Evolutionary conservation across 2,797 vertebrate species (phyloP).

Genomic region (Oryzias sinensis): DNA sequence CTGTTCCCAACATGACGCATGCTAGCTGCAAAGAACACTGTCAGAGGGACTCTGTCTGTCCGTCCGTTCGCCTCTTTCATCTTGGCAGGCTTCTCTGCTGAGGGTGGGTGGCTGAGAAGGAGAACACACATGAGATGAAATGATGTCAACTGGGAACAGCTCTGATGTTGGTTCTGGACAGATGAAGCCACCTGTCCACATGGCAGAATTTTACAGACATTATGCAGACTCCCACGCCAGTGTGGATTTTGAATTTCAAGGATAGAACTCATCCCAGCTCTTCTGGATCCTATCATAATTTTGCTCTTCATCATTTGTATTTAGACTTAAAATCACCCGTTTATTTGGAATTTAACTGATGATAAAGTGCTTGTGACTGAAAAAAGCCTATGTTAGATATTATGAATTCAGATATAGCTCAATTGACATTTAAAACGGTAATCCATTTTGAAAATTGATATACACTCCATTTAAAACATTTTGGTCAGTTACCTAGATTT

Average conservation of each 20-base stretch:
- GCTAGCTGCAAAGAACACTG: conserved; percentile 49
- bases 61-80: conserved; percentile 50
- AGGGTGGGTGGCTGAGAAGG: conserved; percentile 15
- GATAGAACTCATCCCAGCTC: not conserved
- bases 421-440: too few species aligned
- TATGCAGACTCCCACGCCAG: not conserved
- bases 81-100: conserved; percentile 40
- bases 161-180: conserved; percentile 46
- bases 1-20: conserved; percentile 30
- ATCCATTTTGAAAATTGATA: too few species aligned
- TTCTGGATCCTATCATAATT: not conserved
- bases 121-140: conserved; percentile 35
- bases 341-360: too few species aligned
- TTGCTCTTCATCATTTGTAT: not conserved
- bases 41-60: conserved; percentile 42
- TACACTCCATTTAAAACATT: too few species aligned
- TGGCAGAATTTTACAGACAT: conserved; percentile 15
- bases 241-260: conserved; percentile 2
- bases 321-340: not conserved
- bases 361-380: too few species aligned
- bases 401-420: too few species aligned
- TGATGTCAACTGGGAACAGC: conserved; percentile 33
- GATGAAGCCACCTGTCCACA: conserved; percentile 43
- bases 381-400: too few species aligned
- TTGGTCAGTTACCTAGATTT: too few species aligned